A percentile compares a stretch with the other conserved stretches of the same genome.
Conservation (phyloP, 2,797 vertebrate species). For the Danio albolineatus region DNA sequence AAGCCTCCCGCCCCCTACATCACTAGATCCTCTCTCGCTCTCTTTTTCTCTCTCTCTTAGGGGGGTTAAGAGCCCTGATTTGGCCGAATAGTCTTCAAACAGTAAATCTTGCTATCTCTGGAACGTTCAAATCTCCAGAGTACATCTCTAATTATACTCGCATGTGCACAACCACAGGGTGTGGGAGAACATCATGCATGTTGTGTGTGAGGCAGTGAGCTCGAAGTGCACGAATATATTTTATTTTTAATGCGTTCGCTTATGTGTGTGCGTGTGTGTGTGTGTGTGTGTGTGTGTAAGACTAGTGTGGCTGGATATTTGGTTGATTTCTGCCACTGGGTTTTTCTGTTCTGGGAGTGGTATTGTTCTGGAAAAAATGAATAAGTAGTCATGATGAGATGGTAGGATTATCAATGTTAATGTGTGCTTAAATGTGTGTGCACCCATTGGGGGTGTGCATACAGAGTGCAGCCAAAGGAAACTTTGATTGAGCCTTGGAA, state of each 20-base stretch:
- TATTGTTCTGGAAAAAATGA: slow-evolving; percentile 19
- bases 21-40: slow-evolving; percentile 6
- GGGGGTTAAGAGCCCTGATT: slow-evolving; percentile 35
- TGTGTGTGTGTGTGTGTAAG: not conserved
- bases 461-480: slow-evolving; percentile 54
- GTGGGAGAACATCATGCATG: slow-evolving; percentile 33
- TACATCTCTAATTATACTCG: slow-evolving; percentile 51
- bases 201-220: slow-evolving; percentile 14
- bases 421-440: slow-evolving; percentile 23
- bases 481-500: slow-evolving; percentile 23
- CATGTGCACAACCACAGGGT: slow-evolving; percentile 40
- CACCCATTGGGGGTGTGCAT: slow-evolving; percentile 33
- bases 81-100: slow-evolving; percentile 48
- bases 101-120: slow-evolving; percentile 58
- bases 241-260: not conserved
- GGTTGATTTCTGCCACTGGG: not conserved
- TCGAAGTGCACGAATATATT: slow-evolving; percentile 4
- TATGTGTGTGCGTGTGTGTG: not conserved
- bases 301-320: not conserved
- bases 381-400: slow-evolving; percentile 14
- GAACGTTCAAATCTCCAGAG: slow-evolving; percentile 46
- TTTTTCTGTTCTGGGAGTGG: slow-evolving; percentile 14
- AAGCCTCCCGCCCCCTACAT: not conserved
- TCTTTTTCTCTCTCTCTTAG: not conserved
- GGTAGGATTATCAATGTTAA: not conserved